These are phyloP conservation scores for Noturus placidus DNA, from an alignment of 2,113 vertebrate genomes.

Conservation along the genomic window DNA sequence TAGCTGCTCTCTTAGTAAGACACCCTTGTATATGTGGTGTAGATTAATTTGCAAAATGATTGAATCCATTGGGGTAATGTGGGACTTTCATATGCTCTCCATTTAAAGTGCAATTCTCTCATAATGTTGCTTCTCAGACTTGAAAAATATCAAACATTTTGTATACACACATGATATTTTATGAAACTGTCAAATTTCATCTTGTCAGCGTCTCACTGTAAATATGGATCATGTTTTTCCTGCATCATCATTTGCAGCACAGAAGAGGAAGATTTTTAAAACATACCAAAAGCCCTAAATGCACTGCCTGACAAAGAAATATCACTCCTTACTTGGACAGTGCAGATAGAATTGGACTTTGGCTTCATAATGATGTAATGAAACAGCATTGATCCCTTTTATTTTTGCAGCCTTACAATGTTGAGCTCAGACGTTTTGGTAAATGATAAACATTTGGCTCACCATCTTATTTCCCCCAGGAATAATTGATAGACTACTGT, in stretches of 20 bases:
- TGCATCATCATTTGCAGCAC: neutral
- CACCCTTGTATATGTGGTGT: slow-evolving; percentile 25
- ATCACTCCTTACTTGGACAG: neutral
- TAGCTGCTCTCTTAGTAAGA: neutral
- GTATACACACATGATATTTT: neutral
- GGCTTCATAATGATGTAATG: slow-evolving; percentile 39
- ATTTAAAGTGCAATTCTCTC: slow-evolving; percentile 2
- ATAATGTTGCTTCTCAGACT: neutral
- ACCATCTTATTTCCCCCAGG: slow-evolving; percentile 59
- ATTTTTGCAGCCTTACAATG: slow-evolving; percentile 48
- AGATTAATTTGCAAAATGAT: slow-evolving; percentile 40
- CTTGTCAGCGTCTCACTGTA: neutral
- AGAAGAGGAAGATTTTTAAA: neutral
- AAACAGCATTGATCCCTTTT: slow-evolving; percentile 46
- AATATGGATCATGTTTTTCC: neutral
- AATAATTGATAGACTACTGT: slow-evolving; percentile 34
- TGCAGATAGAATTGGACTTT: neutral
- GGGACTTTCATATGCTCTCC: slow-evolving; percentile 35
- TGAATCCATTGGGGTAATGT: slow-evolving; percentile 31
- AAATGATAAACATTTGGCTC: slow-evolving; percentile 51
- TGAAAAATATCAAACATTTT: slow-evolving; percentile 12
- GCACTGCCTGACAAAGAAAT: neutral
- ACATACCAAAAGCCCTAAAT: neutral
- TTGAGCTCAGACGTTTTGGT: slow-evolving; percentile 53
- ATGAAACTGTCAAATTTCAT: neutral